A percentile compares a stretch with the other conserved stretches of the same genome.
Evolutionary conservation across 1,140 invertebrate species (phyloP).

Genomic region (Zaprionus nigranus): DNA sequence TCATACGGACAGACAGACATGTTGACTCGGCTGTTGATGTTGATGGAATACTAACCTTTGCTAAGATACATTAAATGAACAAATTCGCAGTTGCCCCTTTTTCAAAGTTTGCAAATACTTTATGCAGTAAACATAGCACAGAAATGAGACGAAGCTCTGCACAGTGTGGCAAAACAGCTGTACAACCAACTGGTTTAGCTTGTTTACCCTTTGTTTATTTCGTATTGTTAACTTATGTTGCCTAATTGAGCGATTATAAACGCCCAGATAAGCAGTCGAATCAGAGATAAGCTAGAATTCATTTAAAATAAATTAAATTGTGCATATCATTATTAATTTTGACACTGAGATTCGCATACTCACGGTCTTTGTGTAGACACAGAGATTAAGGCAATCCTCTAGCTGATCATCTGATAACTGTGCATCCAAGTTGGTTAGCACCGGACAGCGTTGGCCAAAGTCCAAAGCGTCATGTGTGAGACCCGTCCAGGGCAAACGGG

Average conservation of each 20-base stretch:
- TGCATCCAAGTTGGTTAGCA: slow-evolving; percentile 63
- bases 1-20: too few relatives aligned
- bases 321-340: background rate
- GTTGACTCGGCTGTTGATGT: too few relatives aligned
- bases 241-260: background rate
- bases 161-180: background rate
- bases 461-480: slow-evolving; percentile 52
- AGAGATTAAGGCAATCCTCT: slow-evolving; percentile 80
- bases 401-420: slow-evolving; percentile 56
- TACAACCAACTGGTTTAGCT: background rate
- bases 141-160: background rate
- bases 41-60: too few relatives aligned
- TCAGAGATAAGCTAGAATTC: background rate
- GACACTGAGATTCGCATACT: slow-evolving; percentile 24
- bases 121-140: background rate
- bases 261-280: background rate
- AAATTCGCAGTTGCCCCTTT: too few relatives aligned
- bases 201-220: background rate
- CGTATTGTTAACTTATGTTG: background rate
- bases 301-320: background rate
- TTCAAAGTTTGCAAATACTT: too few relatives aligned
- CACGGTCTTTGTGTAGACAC: slow-evolving; percentile 81
- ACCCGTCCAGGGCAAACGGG: slow-evolving; percentile 60
- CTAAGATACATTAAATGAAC: too few relatives aligned
- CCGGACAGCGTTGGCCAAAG: slow-evolving; percentile 79